Evolutionary conservation across 2,888 invertebrate genomes (phyloP), one percentile per base, ranked within the genome.

Genomic region (Bellardia pandia): DNA sequence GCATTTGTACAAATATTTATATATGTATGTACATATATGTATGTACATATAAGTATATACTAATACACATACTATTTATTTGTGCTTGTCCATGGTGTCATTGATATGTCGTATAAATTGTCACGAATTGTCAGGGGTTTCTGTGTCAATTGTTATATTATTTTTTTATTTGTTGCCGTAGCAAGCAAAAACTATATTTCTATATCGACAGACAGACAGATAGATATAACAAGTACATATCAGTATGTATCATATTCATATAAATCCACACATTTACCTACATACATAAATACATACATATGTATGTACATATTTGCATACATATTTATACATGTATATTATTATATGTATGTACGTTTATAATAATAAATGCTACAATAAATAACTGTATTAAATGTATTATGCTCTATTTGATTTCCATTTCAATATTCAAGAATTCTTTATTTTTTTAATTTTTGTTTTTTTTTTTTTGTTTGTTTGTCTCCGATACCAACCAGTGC

Each of bases 81-180:
- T 77, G 14, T 58, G 66, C 9, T 80, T 66, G 71, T 85, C 77
- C 79, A 80, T 51, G 11, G 88, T 88, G 88, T 88, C 88, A 88
- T 88, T 88, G 89, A 89, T 88, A 88, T 88, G 89, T 86, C 88
- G 85, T 80, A 89, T 89, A 89, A 89, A 88, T 88, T 89, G 88
- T 88, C 89, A 89, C 89, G 89, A 88, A 88, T 89, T 89, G 89
- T 89, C 88, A 89, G 86, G 85, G 89, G 75, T 89, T 86, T 89
- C 79, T 89, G 86, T 86, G 89, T 85, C 89, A 89, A 89, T 86
- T 85, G 85, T 68, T 60, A 76, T 71, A 37, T 37, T 5, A 6
- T 37, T 37, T 33, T 45, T 45, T 45, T 45, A 11, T 79, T 72
- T 53, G 72, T 72, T 53, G 72, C 23, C 30, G 51, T 72, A 48